A percentile compares a stretch with the other conserved stretches of the same genome.
phyloP scores from a whole-genome alignment of 2,113 vertebrate species.

The Zosterops lateralis region DNA sequence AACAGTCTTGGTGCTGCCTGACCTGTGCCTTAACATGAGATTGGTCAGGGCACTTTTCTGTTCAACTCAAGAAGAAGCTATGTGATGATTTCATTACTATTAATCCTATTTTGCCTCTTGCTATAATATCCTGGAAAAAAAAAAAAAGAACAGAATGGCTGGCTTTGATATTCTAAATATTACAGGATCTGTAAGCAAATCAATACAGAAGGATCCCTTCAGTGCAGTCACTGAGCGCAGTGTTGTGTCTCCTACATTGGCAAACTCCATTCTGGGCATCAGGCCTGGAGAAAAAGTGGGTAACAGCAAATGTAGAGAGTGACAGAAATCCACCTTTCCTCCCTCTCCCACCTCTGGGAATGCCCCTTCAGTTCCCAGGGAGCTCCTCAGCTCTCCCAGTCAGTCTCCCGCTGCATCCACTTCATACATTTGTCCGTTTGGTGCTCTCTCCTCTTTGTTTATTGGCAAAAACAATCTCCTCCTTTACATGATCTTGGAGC shows the following conservation, averaged over 20 bases:
- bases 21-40: background rate
- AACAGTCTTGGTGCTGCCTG: background rate
- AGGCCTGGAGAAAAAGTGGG: background rate
- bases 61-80: background rate
- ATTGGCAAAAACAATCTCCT: background rate
- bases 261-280: conserved; percentile 9
- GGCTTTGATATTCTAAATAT: conserved; percentile 7
- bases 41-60: background rate
- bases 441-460: background rate
- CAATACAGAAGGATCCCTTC: conserved; percentile 27
- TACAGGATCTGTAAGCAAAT: conserved; percentile 13
- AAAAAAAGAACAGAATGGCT: background rate
- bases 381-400: background rate
- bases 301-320: background rate
- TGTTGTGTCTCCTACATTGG: background rate
- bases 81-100: background rate
- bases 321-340: background rate
- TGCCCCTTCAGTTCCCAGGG: conserved; percentile 25
- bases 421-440: background rate
- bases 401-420: background rate
- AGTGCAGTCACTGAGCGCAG: background rate
- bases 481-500: conserved; percentile 73
- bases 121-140: background rate
- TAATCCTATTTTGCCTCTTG: conserved; percentile 27
- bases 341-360: background rate